phyloP scores from a whole-genome alignment of 2,888 invertebrate species.

The Cecidostiba fungosa region DNA sequence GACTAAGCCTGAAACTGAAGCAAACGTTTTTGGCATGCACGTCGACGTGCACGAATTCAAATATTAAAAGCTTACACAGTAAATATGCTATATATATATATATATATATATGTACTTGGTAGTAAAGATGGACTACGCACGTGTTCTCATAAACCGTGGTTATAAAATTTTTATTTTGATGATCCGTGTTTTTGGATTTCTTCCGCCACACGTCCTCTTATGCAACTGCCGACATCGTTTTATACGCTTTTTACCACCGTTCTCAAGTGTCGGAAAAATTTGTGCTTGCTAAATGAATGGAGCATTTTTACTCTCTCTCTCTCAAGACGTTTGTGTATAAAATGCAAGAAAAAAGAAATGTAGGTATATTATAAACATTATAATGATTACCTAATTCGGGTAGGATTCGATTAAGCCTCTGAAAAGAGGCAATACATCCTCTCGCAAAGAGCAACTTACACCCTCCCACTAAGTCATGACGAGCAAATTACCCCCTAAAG shows the following conservation, averaged over 20 bases:
- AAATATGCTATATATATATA: too few species aligned
- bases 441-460: too few species aligned
- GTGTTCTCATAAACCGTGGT: neutral
- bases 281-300: too few species aligned
- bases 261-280: neutral
- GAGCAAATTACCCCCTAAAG: neutral
- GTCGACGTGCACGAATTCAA: neutral
- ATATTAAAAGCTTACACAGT: neutral
- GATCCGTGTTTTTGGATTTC: constrained; percentile 5
- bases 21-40: neutral
- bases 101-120: neutral
- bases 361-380: too few species aligned
- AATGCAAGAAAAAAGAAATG: too few species aligned
- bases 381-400: too few species aligned
- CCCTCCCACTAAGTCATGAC: neutral
- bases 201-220: neutral
- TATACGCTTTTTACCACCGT: neutral
- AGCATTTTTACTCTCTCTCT: too few species aligned
- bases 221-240: neutral
- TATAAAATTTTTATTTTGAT: neutral
- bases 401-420: too few species aligned
- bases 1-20: too few species aligned
- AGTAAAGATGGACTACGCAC: neutral
- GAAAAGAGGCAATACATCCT: too few species aligned
- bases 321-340: too few species aligned